Conservation (phyloP, 2,797 vertebrate species). For the Tachyglossus aculeatus region DNA sequence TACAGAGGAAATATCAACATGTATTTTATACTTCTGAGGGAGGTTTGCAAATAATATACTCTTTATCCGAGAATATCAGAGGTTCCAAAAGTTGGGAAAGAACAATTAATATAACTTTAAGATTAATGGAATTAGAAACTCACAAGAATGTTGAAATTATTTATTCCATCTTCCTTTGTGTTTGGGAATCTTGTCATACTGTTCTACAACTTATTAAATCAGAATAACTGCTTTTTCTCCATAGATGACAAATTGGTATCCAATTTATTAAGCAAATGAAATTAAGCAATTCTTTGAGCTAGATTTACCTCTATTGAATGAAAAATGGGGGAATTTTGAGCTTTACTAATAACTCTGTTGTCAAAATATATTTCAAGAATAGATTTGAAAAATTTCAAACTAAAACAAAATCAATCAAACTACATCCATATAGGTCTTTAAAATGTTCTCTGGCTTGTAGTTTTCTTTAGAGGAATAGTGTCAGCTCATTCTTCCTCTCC, state of each 20-base stretch:
- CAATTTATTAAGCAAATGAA: neutral
- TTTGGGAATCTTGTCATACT: neutral
- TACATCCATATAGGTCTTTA: no score
- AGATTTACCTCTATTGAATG: neutral
- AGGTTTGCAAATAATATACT: neutral
- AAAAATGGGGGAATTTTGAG: neutral
- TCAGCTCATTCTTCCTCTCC: no score
- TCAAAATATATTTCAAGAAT: slow-evolving; percentile 15
- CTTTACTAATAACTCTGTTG: slow-evolving; percentile 10
- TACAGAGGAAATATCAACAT: neutral
- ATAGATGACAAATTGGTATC: neutral
- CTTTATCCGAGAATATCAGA: neutral
- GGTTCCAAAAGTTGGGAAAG: neutral
- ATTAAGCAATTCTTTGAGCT: slow-evolving; percentile 2
- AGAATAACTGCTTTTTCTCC: slow-evolving; percentile 10
- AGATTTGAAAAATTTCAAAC: slow-evolving; percentile 10
- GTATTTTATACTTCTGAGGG: neutral
- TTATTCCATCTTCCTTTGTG: slow-evolving; percentile 2
- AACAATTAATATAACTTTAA: neutral
- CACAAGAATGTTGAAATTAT: neutral
- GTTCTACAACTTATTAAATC: slow-evolving; percentile 1
- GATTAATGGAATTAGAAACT: neutral
- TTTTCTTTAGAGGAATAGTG: no score
- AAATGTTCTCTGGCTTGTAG: no score
- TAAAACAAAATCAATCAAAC: slow-evolving; percentile 2